Conservation (phyloP, 2,113 vertebrate species). For the Muntiacus muntjak region DNA sequence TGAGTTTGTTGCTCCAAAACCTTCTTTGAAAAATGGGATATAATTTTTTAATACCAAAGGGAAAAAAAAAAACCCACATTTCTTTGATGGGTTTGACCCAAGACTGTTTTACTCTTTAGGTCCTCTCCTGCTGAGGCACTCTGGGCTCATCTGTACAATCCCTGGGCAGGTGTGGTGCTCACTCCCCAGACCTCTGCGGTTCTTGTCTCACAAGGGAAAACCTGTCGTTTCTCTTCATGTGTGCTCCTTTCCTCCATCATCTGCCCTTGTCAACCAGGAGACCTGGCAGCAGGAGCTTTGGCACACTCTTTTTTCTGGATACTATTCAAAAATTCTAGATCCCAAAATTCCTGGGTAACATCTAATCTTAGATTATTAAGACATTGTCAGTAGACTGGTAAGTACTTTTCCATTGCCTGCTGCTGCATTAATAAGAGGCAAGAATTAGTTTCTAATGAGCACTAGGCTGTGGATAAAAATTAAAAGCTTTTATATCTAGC, state of each 20-base stretch:
- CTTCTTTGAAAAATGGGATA: neutral
- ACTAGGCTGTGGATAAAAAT: neutral
- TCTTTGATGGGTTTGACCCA: neutral
- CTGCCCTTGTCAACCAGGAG: neutral
- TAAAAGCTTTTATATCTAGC: neutral
- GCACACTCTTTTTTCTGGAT: neutral
- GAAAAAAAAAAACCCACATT: neutral
- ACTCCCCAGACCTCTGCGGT: neutral
- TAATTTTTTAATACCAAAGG: neutral
- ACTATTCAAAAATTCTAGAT: neutral
- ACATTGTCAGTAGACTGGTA: neutral
- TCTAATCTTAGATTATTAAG: neutral
- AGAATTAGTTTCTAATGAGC: neutral
- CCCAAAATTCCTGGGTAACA: neutral
- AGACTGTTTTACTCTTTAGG: neutral
- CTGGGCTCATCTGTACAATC: neutral
- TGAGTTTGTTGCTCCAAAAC: neutral
- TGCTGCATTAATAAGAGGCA: neutral
- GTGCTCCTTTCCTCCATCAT: neutral
- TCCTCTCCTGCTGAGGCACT: neutral
- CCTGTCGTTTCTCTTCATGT: neutral
- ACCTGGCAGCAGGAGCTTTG: neutral
- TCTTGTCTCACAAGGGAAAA: neutral
- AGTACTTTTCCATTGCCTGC: neutral
- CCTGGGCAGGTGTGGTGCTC: neutral